phyloP scores from a whole-genome alignment of 2,113 vertebrate genomes.

The Colius striatus region DNA sequence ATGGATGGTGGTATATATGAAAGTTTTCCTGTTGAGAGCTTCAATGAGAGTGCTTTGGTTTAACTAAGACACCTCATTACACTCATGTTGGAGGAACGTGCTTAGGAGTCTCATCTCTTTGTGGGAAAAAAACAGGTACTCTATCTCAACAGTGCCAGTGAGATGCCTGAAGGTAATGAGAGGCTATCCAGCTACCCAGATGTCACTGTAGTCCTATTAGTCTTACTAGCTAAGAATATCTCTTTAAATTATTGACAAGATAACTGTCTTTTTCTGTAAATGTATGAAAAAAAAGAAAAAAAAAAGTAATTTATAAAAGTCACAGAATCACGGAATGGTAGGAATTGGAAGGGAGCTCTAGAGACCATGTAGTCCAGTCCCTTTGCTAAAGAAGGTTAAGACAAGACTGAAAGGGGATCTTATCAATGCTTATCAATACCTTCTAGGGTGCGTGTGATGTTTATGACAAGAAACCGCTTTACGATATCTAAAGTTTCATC shows the following conservation, averaged over 20 bases:
- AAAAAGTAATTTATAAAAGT: no score
- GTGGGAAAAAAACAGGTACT: background rate
- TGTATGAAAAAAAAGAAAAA: no score
- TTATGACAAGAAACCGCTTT: background rate
- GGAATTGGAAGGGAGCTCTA: no score
- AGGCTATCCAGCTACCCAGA: background rate
- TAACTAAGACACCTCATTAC: fast-evolving
- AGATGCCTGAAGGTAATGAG: background rate
- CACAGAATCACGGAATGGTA: no score
- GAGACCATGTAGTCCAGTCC: no score
- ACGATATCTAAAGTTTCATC: background rate
- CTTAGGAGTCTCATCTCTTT: background rate
- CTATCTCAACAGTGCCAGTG: background rate
- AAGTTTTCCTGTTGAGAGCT: background rate
- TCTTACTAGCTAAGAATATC: background rate
- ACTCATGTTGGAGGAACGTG: background rate
- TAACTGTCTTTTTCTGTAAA: background rate
- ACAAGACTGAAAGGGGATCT: no score
- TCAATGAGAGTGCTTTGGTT: background rate
- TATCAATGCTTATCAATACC: no score
- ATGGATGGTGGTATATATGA: fast-evolving
- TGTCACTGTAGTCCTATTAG: background rate
- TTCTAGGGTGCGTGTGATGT: background rate
- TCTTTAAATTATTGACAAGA: background rate
- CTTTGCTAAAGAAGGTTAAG: no score